Evolutionary conservation across 2,888 invertebrate genomes (phyloP), one percentile per base, ranked within the genome.

Genomic region (Spisula subtruncata): DNA sequence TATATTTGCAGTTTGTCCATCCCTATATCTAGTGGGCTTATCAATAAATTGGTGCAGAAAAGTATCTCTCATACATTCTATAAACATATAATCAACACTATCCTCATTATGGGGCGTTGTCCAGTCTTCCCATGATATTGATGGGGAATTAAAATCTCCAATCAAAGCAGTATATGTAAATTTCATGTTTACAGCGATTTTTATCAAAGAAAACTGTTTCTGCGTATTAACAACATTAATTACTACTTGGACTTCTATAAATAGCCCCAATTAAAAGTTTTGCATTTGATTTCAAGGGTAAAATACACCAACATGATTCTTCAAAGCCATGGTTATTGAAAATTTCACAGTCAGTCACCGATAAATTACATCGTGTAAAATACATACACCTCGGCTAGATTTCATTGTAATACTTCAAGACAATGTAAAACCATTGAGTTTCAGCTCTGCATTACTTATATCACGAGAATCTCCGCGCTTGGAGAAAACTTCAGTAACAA

Each of bases 1-100:
- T 32, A 71, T 84, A 84, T 84, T 84, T 60, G 84, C n/a, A 32
- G 84, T 25, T 41, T 84, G 60, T 32, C 84, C 54, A 18, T 84
- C 54, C 56, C 51, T 60, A 66, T 66, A 54, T 84, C 84, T 41
- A 41, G 41, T 41, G 41, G 41, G 41, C 41, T 41, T 41, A 41
- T 41, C 41, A 41, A 41, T 41, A 41, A 41, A 41, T 41, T 41
- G 41, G 2, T 41, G 41, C 41, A 41, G 41, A 41, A 41, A 41
- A 41, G 41, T 41, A 41, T 41, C 41, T 41, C 41, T 41, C 41
- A 41, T 41, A 41, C 41, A 41, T 41, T 41, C 41, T 5, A 41
- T 41, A 41, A 41, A 41, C 41, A 41, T 41, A 41, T 41, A 41
- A 41, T 41, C 41, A n/a, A 48, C 48, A 16, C 29, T 41, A 48